Percentiles rank a stretch among this genome's conserved stretches.
These are phyloP conservation scores for Mactromeris polynyma DNA, from an alignment of 2,888 invertebrate species.

Conservation along the genomic window DNA sequence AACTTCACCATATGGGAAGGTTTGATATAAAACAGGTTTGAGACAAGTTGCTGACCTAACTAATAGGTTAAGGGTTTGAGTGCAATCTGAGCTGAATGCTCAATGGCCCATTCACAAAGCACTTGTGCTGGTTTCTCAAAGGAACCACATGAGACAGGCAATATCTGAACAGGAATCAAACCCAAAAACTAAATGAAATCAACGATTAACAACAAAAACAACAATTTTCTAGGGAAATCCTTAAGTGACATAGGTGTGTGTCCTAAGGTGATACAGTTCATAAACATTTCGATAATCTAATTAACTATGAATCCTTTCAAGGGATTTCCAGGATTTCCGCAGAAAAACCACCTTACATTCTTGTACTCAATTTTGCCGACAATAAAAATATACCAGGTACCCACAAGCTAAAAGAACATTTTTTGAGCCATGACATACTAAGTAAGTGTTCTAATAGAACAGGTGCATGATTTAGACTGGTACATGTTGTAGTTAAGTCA, in stretches of 20 bases:
- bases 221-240: background rate
- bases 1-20: background rate
- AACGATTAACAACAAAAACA: background rate
- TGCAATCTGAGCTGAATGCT: background rate
- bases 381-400: constrained; percentile 13
- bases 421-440: background rate
- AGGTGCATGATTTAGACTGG: constrained; percentile 14
- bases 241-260: background rate
- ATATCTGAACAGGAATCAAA: background rate
- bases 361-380: background rate
- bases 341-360: background rate
- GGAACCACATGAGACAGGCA: background rate
- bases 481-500: constrained; percentile 18
- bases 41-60: background rate
- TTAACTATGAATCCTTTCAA: background rate
- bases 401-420: constrained; percentile 3
- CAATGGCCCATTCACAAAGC: background rate
- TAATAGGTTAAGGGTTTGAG: background rate
- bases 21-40: background rate
- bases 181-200: background rate
- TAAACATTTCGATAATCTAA: background rate
- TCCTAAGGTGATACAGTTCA: constrained; percentile 11
- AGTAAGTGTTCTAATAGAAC: constrained; percentile 7
- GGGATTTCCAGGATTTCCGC: background rate
- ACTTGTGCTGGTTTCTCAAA: background rate